Evolutionary conservation across 2,888 invertebrate species (phyloP), one percentile per base, ranked within the genome.

Genomic region (Pyrrhosoma nymphula): DNA sequence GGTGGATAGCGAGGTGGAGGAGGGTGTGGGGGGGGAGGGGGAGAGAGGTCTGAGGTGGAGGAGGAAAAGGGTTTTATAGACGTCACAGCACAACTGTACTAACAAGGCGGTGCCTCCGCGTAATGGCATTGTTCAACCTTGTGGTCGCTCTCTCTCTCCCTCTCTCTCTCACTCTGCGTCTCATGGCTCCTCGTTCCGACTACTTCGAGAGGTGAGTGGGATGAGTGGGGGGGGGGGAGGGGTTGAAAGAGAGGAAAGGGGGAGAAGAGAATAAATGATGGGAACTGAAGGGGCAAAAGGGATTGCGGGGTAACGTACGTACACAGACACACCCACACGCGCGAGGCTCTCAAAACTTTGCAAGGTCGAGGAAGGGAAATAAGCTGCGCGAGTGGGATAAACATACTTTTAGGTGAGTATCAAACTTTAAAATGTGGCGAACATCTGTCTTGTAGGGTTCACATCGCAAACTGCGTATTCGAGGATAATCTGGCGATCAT

Each of bases 121-220:
- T 93, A 93, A 93, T 93, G 93, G 93, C 93, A 93, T 93, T 93
- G 93, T 93, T 93, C 93, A 93, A 93, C 93, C 93, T 93, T 93
- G 93, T 47, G 93, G 93, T 93, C 93, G 39, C 93, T 93, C 93
- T 69, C 93, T 75, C 75, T 75, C 75, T 75, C 75, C 20, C 63
- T 82, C 75, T 69, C 69, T n/a, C 69, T 69, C 69, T 8, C 10
- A 26, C 69, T 14, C 35, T 35, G 26, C 82, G 82, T 82, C 82
- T 75, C 69, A 69, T 47, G 93, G 39, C 93, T 93, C n/a, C 93
- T 69, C 93, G 10, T 93, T 93, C 69, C 91, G 56, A 60, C 91
- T 91, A n/a, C 60, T 60, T 3, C 60, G 1, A 20, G 56, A n/a
- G 56, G 56, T 56, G 90, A 56, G n/a, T 56, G 56, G 56, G n/a